phyloP scores from a whole-genome alignment of 2,888 invertebrate genomes.

The Halictus ligatus region DNA sequence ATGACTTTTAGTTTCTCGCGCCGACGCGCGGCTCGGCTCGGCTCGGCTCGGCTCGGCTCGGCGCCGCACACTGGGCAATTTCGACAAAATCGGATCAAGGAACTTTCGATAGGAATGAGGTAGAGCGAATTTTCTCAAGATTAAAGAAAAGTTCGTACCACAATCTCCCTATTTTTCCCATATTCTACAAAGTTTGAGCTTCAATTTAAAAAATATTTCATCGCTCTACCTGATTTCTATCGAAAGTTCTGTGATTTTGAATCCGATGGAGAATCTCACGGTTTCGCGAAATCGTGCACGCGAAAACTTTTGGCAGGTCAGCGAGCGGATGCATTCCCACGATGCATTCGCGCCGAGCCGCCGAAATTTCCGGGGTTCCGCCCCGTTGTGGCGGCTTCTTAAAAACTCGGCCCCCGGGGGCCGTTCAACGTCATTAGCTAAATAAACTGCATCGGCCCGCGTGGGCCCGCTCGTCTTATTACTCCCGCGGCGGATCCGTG shows the following conservation, averaged over 20 bases:
- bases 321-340: slow-evolving; percentile 14
- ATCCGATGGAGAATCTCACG: neutral
- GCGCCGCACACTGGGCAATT: no score
- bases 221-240: no score
- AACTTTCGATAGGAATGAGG: no score
- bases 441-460: slow-evolving; percentile 60
- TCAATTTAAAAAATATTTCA: no score
- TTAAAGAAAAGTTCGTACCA: no score
- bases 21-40: neutral
- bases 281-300: neutral
- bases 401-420: slow-evolving; percentile 30
- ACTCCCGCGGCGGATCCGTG: slow-evolving; percentile 45
- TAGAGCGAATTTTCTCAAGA: no score
- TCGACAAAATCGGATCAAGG: no score
- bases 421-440: slow-evolving; percentile 63
- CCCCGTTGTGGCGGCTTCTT: slow-evolving; percentile 50
- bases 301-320: neutral
- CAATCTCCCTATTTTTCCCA: no score
- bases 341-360: slow-evolving; percentile 7
- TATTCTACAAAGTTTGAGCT: no score
- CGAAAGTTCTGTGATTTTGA: no score
- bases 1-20: neutral
- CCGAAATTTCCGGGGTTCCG: slow-evolving; percentile 18
- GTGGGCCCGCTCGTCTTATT: slow-evolving; percentile 60
- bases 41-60: no score